A percentile compares a stretch with the other conserved stretches of the same genome.
Evolutionary conservation across 2,797 vertebrate genomes (phyloP).

Genomic region (Mareca penelope): DNA sequence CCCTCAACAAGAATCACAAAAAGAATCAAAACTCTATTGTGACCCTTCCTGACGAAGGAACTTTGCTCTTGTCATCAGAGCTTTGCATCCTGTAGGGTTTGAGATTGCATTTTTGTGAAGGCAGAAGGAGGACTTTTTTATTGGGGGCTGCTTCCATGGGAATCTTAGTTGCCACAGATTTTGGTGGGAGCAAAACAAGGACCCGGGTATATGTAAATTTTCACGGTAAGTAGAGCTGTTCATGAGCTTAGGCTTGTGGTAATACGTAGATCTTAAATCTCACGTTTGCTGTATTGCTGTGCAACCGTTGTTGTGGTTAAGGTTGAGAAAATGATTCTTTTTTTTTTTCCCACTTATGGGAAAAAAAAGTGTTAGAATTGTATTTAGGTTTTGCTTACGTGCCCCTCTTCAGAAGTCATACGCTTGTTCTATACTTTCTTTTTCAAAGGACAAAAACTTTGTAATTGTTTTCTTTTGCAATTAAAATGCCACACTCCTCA

Average conservation of each 20-base stretch:
- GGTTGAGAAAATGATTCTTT: neutral
- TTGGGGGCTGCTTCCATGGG: neutral
- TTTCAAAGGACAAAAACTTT: neutral
- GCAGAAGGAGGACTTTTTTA: neutral
- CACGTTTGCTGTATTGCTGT: neutral
- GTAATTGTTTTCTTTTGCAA: neutral
- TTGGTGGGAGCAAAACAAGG: neutral
- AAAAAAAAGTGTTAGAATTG: neutral
- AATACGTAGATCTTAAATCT: accelerated
- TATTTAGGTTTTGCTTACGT: neutral
- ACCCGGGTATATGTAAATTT: accelerated
- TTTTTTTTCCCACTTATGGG: neutral
- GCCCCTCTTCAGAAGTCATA: neutral
- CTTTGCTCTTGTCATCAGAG: neutral
- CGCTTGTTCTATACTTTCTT: neutral
- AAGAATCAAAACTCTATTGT: neutral
- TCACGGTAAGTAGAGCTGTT: neutral
- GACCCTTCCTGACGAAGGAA: neutral
- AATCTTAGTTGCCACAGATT: neutral
- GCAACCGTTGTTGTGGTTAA: neutral
- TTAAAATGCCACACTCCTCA: neutral
- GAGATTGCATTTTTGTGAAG: neutral
- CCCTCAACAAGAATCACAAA: neutral
- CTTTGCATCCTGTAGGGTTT: neutral
- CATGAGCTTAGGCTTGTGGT: neutral